Evolutionary conservation across 2,797 vertebrate genomes (phyloP).

Genomic region (Peromyscus eremicus): DNA sequence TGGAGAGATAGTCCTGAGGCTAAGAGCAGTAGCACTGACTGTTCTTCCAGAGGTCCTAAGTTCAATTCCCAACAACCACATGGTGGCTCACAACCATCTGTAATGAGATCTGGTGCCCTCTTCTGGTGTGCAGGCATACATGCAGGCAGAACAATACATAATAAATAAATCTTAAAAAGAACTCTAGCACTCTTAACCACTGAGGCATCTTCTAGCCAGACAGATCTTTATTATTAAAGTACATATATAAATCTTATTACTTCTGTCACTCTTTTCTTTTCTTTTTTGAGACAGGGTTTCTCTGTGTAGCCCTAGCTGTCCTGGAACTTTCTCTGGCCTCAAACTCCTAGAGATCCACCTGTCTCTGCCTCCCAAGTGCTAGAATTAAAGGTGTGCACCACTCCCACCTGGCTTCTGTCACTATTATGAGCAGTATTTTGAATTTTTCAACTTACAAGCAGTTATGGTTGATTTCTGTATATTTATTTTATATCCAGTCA

Average conservation of each 20-base stretch:
- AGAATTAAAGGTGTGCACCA: not conserved
- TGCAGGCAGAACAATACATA: no score
- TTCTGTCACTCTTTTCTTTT: no score
- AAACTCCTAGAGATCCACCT: not conserved
- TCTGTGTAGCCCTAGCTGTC: not conserved
- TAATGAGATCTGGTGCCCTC: no score
- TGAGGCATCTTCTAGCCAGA: not conserved
- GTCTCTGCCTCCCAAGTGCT: not conserved
- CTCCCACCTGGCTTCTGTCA: not conserved
- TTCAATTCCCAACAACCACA: no score
- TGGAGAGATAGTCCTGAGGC: no score
- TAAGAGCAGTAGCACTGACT: no score
- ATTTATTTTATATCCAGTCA: not conserved
- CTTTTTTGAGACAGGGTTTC: not conserved
- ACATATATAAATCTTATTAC: not conserved
- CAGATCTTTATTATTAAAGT: not conserved
- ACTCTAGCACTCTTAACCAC: not conserved
- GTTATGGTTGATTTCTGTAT: not conserved
- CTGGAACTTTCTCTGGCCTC: not conserved
- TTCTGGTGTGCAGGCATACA: no score
- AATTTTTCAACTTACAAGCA: not conserved
- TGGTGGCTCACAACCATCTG: no score
- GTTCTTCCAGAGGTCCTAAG: no score
- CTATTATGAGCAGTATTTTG: not conserved
- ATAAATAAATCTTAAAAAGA: no score